Evolutionary conservation across 2,797 vertebrate genomes (phyloP).

Genomic region (Pseudochaenichthys georgianus): DNA sequence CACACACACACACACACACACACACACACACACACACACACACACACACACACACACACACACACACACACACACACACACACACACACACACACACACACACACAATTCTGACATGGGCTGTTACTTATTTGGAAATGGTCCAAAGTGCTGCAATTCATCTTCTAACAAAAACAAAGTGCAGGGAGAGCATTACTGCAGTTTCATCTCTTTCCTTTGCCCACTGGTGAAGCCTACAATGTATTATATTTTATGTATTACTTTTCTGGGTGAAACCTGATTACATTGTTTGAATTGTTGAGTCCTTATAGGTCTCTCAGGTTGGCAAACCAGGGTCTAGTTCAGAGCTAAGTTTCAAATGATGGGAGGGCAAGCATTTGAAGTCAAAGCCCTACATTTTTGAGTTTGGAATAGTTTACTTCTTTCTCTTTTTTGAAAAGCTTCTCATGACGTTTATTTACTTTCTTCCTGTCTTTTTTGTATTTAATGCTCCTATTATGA

Average conservation of each 20-base stretch:
- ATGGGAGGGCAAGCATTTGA: neutral
- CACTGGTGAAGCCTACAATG: conserved; percentile 2
- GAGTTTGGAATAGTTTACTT: neutral
- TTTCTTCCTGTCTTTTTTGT: neutral
- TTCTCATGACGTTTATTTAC: neutral
- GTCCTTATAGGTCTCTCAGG: conserved; percentile 1
- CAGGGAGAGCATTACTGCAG: neutral
- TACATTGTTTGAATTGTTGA: neutral
- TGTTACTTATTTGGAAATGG: neutral
- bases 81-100: too few relatives aligned
- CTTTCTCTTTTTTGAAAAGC: neutral
- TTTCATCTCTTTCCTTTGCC: neutral
- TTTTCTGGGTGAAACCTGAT: neutral
- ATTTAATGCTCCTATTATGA: neutral
- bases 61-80: too few relatives aligned
- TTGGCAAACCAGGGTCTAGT: neutral
- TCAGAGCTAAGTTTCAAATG: neutral
- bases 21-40: too few relatives aligned
- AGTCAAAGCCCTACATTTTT: neutral
- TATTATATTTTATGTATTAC: neutral
- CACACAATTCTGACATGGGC: neutral
- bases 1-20: too few relatives aligned
- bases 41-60: too few relatives aligned
- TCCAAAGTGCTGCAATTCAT: neutral
- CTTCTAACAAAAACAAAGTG: neutral